phyloP scores from a whole-genome alignment of 2,888 invertebrate genomes.

The Melieria crassipennis region DNA sequence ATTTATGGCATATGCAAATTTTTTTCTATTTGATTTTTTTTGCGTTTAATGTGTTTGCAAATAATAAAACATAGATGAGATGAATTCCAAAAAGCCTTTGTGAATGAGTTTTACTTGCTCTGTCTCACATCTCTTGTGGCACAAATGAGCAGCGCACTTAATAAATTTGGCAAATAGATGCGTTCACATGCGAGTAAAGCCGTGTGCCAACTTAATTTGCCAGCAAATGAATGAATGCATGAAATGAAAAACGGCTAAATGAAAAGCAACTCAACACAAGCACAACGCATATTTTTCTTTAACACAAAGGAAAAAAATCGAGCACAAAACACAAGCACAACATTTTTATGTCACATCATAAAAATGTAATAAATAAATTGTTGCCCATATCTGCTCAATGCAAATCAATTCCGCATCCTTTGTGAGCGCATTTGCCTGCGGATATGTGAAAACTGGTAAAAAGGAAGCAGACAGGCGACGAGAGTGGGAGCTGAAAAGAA shows the following conservation, averaged over 20 bases:
- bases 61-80: conserved; percentile 54
- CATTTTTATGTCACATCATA: conserved; percentile 41
- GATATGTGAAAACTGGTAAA: not conserved
- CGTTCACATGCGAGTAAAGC: not conserved
- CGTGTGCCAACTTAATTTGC: too few relatives aligned
- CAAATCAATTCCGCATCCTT: conserved; percentile 13
- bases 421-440: not conserved
- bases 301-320: not conserved
- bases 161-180: conserved; percentile 35
- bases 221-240: too few relatives aligned
- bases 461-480: conserved; percentile 6
- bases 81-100: conserved; percentile 9
- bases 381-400: not conserved
- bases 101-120: too few relatives aligned
- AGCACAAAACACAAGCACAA: not conserved
- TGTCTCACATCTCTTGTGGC: not conserved
- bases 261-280: too few relatives aligned
- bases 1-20: conserved; percentile 56
- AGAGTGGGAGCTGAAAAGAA: conserved; percentile 41
- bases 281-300: not conserved
- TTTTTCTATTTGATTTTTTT: conserved; percentile 29
- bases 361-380: conserved; percentile 39
- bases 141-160: conserved; percentile 29
- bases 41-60: conserved; percentile 37
- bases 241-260: too few relatives aligned